Evolutionary conservation across 2,888 invertebrate genomes (phyloP).

Genomic region (Sussaba pulchella): DNA sequence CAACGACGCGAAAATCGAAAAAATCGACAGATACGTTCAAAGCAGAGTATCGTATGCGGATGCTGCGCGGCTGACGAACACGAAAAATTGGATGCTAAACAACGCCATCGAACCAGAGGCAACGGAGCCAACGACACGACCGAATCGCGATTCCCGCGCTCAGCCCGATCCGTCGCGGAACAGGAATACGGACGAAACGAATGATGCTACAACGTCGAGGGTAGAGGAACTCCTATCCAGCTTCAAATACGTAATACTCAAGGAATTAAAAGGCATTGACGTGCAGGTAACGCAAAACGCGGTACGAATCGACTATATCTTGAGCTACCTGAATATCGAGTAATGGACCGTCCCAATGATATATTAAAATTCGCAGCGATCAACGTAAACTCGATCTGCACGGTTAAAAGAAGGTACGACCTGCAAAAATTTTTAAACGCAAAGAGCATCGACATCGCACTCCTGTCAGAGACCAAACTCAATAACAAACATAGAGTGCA

Average conservation of each 20-base stretch:
- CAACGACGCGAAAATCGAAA: neutral
- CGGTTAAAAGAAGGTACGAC: slow-evolving; percentile 36
- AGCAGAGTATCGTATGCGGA: slow-evolving; percentile 1
- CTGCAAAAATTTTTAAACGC: slow-evolving; percentile 28
- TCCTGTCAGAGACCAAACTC: slow-evolving; percentile 48
- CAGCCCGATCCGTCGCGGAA: neutral
- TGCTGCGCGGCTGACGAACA: neutral
- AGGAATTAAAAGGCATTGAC: neutral
- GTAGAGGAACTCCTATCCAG: neutral
- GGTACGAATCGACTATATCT: neutral
- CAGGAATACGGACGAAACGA: neutral
- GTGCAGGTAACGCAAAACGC: slow-evolving; percentile 13
- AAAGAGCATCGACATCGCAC: slow-evolving; percentile 24
- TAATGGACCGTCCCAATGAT: neutral
- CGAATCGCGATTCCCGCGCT: neutral
- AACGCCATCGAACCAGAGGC: neutral
- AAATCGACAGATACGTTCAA: slow-evolving; percentile 3
- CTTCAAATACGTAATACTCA: slow-evolving; percentile 4
- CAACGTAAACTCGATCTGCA: slow-evolving; percentile 43
- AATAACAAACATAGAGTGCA: slow-evolving; percentile 35
- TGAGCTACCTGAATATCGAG: slow-evolving; percentile 4
- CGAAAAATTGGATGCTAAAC: neutral
- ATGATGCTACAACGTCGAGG: neutral
- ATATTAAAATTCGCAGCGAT: slow-evolving; percentile 19
- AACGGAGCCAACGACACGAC: neutral